phyloP scores from a whole-genome alignment of 2,888 invertebrate genomes.

The Cheilosia soror region DNA sequence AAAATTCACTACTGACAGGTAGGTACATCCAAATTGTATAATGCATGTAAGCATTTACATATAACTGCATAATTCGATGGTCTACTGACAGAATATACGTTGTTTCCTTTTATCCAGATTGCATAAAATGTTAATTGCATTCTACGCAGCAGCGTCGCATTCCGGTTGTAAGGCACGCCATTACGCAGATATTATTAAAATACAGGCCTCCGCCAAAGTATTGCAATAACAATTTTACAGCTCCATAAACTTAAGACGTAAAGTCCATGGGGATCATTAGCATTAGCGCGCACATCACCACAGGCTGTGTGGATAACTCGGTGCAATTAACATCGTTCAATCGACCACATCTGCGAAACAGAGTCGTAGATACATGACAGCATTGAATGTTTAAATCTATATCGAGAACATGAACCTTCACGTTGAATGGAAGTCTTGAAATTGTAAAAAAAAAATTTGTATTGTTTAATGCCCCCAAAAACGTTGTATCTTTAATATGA shows the following conservation, averaged over 20 bases:
- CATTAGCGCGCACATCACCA: neutral
- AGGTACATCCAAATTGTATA: too few relatives aligned
- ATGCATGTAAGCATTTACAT: too few relatives aligned
- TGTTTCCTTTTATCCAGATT: neutral
- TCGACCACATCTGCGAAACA: constrained; percentile 4
- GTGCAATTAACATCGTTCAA: constrained; percentile 20
- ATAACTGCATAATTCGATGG: neutral
- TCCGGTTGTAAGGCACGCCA: constrained; percentile 2
- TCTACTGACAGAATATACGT: neutral
- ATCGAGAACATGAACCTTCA: constrained; percentile 13
- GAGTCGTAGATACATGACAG: neutral
- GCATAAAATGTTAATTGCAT: neutral
- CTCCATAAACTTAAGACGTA: constrained; percentile 22
- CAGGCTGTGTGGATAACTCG: constrained; percentile 35
- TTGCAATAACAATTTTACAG: constrained; percentile 39
- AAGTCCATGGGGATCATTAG: constrained; percentile 14
- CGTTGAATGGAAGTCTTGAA: constrained; percentile 3
- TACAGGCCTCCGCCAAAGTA: neutral
- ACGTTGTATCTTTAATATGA: constrained; percentile 37
- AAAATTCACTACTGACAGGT: neutral
- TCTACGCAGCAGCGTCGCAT: neutral
- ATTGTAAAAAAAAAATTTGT: constrained; percentile 10
- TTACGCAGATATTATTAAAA: neutral
- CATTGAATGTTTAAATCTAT: neutral
- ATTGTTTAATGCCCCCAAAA: constrained; percentile 30